A percentile compares a stretch with the other conserved stretches of the same genome.
These are phyloP conservation scores for Theodoxus fluviatilis DNA, from an alignment of 2,888 invertebrate species.

Conservation along the genomic window DNA sequence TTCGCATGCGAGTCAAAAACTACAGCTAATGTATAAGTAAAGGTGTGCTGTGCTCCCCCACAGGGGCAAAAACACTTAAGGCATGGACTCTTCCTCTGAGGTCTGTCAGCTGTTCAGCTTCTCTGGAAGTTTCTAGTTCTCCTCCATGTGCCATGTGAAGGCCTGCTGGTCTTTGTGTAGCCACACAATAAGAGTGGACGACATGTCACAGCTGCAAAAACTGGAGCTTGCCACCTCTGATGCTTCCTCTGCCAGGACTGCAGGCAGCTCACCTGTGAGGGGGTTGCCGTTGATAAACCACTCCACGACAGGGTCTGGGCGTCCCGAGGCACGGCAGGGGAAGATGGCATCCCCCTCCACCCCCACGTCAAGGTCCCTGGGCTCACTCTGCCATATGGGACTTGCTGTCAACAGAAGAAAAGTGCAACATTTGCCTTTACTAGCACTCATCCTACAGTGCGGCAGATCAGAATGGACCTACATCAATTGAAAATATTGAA, in stretches of 20 bases:
- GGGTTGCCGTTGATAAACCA: conserved; percentile 98
- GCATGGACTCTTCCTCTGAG: not conserved
- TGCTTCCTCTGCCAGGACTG: not conserved
- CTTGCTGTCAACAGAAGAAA: conserved; percentile 64
- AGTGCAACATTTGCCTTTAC: not conserved
- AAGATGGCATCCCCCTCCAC: conserved; percentile 91
- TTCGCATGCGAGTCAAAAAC: too few relatives aligned
- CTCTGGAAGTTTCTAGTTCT: not conserved
- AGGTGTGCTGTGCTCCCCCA: too few relatives aligned
- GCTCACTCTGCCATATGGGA: conserved; percentile 90
- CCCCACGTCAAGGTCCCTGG: conserved; percentile 83
- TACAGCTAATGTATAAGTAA: too few relatives aligned
- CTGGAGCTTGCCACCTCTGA: too few relatives aligned
- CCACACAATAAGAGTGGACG: too few relatives aligned
- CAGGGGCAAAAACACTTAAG: too few relatives aligned
- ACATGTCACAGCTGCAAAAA: too few relatives aligned
- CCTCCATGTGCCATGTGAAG: not conserved
- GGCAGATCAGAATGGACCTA: too few relatives aligned
- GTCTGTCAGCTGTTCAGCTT: not conserved
- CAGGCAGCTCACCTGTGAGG: conserved; percentile 57
- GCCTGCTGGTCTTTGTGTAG: not conserved
- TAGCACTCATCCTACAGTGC: too few relatives aligned
- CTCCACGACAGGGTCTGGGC: conserved; percentile 85
- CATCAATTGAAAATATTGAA: not conserved
- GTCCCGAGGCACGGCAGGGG: conserved; percentile 86